Percentiles rank a stretch among this genome's conserved stretches.
phyloP scores from a whole-genome alignment of 2,113 vertebrate species.

The Tapirus terrestris region DNA sequence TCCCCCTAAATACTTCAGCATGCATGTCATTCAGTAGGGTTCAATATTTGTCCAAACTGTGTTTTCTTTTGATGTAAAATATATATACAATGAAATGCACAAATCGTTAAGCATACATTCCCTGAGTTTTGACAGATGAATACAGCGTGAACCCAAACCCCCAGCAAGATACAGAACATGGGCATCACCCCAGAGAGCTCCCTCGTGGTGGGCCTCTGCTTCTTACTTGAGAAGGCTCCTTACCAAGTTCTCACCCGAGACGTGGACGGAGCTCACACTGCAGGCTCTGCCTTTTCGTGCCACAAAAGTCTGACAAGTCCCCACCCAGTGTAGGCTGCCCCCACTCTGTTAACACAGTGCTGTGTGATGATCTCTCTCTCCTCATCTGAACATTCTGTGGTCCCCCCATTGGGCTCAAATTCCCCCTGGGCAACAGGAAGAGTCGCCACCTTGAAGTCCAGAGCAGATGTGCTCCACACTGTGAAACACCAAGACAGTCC shows the following conservation, averaged over 20 bases:
- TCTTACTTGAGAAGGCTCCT: background rate
- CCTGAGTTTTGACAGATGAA: background rate
- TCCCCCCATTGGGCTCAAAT: background rate
- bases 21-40: background rate
- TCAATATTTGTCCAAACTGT: background rate
- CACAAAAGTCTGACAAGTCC: too few species aligned
- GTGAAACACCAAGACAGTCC: background rate
- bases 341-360: too few species aligned
- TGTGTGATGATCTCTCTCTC: background rate
- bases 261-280: background rate
- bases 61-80: background rate
- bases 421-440: background rate
- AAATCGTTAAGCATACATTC: background rate
- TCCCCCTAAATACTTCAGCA: background rate
- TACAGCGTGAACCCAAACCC: background rate
- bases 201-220: background rate
- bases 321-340: background rate
- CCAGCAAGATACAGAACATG: rapidly evolving
- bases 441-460: background rate
- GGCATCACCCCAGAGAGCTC: background rate
- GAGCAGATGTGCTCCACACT: background rate
- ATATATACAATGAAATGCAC: background rate
- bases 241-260: background rate
- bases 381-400: background rate
- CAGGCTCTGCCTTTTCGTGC: background rate